Evolutionary conservation across 2,888 invertebrate genomes (phyloP).

Genomic region (Branchellion lobata): DNA sequence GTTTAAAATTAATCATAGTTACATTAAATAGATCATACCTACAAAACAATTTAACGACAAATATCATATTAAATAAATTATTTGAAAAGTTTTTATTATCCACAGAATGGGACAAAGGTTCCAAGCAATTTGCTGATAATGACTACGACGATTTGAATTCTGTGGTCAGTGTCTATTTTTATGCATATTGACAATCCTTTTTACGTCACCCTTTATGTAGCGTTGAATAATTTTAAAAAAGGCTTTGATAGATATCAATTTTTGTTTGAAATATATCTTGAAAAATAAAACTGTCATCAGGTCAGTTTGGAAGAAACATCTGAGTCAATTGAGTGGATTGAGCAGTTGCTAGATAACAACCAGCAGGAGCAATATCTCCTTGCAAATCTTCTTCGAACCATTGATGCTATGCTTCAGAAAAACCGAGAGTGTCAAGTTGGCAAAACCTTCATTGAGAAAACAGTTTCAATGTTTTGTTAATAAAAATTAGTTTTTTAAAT

Average conservation of each 20-base stretch:
- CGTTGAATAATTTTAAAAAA: background rate
- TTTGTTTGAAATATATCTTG: background rate
- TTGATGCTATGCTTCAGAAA: conserved; percentile 3
- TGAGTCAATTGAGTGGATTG: background rate
- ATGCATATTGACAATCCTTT: background rate
- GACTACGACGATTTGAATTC: background rate
- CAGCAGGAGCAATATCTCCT: background rate
- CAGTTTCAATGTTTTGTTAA: too few relatives aligned
- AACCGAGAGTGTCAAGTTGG: conserved; percentile 1
- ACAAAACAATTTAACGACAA: too few relatives aligned
- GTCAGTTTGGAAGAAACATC: background rate
- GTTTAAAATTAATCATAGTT: background rate
- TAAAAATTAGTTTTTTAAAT: background rate
- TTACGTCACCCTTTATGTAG: background rate
- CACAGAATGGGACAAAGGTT: background rate
- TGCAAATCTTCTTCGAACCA: background rate
- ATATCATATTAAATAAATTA: background rate
- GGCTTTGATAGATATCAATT: too few relatives aligned
- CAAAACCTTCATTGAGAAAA: background rate
- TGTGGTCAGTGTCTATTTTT: background rate
- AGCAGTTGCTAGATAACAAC: background rate
- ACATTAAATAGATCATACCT: too few relatives aligned
- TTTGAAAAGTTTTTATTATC: background rate
- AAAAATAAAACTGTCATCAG: background rate
- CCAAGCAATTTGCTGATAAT: background rate